Conservation (phyloP, 2,888 invertebrate species). For the Lycaena phlaeas region DNA sequence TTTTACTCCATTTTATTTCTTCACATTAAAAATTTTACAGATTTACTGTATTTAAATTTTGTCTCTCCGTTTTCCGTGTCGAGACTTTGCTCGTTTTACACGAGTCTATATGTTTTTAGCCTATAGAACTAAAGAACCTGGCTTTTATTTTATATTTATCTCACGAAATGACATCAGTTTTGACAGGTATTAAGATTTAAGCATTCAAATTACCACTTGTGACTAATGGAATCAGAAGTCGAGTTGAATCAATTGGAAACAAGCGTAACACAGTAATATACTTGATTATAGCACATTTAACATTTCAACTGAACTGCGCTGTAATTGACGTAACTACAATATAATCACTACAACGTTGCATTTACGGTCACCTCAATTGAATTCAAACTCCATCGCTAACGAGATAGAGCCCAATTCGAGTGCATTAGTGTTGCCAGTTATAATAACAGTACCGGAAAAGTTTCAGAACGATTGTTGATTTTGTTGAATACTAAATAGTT, state of each 20-base stretch:
- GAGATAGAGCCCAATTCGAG: slow-evolving; percentile 11
- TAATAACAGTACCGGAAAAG: slow-evolving; percentile 9
- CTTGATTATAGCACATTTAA: slow-evolving; percentile 10
- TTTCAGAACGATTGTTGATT: slow-evolving; percentile 11
- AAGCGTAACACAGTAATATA: slow-evolving; percentile 7
- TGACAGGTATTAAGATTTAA: too few species aligned
- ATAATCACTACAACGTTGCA: slow-evolving; percentile 13
- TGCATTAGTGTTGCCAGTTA: slow-evolving; percentile 2
- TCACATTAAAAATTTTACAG: too few species aligned
- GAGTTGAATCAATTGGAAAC: slow-evolving; percentile 2
- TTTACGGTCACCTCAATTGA: slow-evolving; percentile 18
- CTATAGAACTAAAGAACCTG: too few species aligned
- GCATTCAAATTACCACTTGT: too few species aligned
- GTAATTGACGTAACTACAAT: slow-evolving; percentile 12
- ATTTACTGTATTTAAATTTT: too few species aligned
- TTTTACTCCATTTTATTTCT: too few species aligned
- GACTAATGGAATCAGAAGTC: neutral
- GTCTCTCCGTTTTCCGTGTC: too few species aligned
- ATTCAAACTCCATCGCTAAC: slow-evolving; percentile 20
- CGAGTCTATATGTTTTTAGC: too few species aligned
- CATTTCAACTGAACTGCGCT: slow-evolving; percentile 3
- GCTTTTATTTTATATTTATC: too few species aligned
- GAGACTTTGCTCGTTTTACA: too few species aligned
- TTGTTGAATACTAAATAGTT: slow-evolving; percentile 10
- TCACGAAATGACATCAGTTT: too few species aligned